Percentiles rank a stretch among this genome's conserved stretches.
Evolutionary conservation across 2,113 vertebrate genomes (phyloP).

Genomic region (Bubo blakistoni): DNA sequence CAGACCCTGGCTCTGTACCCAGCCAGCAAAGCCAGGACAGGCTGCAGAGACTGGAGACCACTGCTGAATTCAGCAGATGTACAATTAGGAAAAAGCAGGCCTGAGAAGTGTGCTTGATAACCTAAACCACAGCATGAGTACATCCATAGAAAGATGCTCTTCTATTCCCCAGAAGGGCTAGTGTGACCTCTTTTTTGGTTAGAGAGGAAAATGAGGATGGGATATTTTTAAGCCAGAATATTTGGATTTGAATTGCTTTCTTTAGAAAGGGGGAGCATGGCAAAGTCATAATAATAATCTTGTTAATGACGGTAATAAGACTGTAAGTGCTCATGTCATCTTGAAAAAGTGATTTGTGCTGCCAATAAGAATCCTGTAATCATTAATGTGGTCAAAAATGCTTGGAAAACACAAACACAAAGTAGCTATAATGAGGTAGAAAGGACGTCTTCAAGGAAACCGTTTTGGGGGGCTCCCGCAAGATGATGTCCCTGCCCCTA

Average conservation of each 20-base stretch:
- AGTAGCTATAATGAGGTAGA: not conserved
- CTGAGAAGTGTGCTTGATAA: not conserved
- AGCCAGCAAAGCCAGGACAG: not conserved
- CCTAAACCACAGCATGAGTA: not conserved
- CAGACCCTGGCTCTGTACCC: not conserved
- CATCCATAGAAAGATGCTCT: not conserved
- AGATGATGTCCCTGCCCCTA: not conserved
- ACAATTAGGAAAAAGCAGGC: not conserved
- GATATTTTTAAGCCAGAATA: slow-evolving; percentile 12
- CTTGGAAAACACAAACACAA: not conserved
- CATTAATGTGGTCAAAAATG: not conserved
- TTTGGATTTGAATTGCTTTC: not conserved
- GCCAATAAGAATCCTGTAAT: not conserved
- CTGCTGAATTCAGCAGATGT: not conserved
- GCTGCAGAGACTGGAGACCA: not conserved
- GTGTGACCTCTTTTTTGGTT: not conserved
- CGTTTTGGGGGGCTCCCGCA: not conserved
- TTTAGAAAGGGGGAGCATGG: not conserved
- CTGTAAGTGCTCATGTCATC: slow-evolving; percentile 11
- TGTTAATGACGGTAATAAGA: slow-evolving; percentile 38
- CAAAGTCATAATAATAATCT: slow-evolving; percentile 11
- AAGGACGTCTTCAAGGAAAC: not conserved
- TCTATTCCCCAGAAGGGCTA: not conserved
- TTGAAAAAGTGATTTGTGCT: slow-evolving; percentile 26
- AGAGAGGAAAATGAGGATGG: not conserved